phyloP scores from a whole-genome alignment of 2,797 vertebrate species.

The Simalia tracyae region DNA sequence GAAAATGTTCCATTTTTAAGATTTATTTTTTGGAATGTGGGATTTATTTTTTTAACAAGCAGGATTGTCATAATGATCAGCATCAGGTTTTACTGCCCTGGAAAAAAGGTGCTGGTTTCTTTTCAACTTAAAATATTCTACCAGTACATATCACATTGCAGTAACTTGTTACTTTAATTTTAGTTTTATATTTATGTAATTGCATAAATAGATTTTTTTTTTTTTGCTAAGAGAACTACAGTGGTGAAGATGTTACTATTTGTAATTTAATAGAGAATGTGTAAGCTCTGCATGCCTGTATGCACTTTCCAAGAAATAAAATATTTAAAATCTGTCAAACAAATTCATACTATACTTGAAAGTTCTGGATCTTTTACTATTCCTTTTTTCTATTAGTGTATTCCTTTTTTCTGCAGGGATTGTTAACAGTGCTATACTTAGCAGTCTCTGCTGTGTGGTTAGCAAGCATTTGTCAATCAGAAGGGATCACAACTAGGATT shows the following conservation, averaged over 20 bases:
- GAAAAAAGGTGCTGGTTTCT: not conserved
- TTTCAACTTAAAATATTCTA: not conserved
- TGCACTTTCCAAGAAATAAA: not conserved
- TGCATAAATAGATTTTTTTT: not conserved
- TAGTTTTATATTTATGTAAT: not conserved
- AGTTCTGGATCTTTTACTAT: too few relatives aligned
- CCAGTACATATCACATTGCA: not conserved
- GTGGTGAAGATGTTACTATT: not conserved
- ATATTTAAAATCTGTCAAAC: not conserved
- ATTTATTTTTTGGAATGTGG: not conserved
- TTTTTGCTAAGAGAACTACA: not conserved
- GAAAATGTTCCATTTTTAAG: conserved; percentile 31
- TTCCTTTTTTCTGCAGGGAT: not conserved
- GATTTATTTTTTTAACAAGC: conserved; percentile 11
- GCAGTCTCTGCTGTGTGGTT: too few relatives aligned
- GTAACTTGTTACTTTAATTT: not conserved
- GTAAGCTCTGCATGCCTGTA: not conserved
- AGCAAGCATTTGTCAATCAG: too few relatives aligned
- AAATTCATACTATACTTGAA: not conserved
- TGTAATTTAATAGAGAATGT: not conserved
- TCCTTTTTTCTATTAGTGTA: not conserved
- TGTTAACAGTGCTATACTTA: too few relatives aligned
- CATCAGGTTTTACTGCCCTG: not conserved
- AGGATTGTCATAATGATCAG: not conserved
- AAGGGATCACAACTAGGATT: too few relatives aligned